phyloP scores from a whole-genome alignment of 2,113 vertebrate species.

The Centrocercus urophasianus region DNA sequence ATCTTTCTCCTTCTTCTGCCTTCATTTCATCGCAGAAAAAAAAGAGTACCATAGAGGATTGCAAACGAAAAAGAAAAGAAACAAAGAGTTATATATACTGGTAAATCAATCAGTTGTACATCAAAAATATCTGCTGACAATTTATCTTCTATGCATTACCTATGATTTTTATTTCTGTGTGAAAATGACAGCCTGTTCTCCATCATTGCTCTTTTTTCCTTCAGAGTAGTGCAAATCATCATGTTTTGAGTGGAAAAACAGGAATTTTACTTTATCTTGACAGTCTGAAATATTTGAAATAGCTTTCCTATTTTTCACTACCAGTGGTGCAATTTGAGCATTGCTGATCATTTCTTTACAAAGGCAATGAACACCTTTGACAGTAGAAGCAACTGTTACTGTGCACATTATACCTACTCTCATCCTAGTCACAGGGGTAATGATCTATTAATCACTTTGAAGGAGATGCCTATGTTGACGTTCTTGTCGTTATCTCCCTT shows the following conservation, averaged over 20 bases:
- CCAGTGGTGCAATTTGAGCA: not conserved
- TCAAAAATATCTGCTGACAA: not conserved
- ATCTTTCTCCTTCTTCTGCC: slow-evolving; percentile 84
- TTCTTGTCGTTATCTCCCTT: not conserved
- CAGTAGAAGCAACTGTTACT: not conserved
- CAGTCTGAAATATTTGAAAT: not conserved
- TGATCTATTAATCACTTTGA: not conserved
- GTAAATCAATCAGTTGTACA: not conserved
- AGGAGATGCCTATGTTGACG: not conserved
- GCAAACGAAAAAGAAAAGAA: slow-evolving; percentile 50
- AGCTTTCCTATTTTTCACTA: not conserved
- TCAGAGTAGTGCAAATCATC: not conserved
- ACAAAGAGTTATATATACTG: not conserved
- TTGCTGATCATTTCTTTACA: not conserved
- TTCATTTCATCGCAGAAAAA: slow-evolving; percentile 71
- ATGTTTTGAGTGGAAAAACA: not conserved
- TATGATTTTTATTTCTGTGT: not conserved
- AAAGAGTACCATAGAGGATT: slow-evolving; percentile 30
- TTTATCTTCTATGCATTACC: not conserved
- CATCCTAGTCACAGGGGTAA: not conserved
- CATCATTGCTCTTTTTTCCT: not conserved
- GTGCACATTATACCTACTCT: not conserved
- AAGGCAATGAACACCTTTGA: not conserved
- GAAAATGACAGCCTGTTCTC: not conserved
- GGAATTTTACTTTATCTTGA: not conserved